phyloP scores from a whole-genome alignment of 92 coral and sea anemone species.

The Heteractis magnifica region DNA sequence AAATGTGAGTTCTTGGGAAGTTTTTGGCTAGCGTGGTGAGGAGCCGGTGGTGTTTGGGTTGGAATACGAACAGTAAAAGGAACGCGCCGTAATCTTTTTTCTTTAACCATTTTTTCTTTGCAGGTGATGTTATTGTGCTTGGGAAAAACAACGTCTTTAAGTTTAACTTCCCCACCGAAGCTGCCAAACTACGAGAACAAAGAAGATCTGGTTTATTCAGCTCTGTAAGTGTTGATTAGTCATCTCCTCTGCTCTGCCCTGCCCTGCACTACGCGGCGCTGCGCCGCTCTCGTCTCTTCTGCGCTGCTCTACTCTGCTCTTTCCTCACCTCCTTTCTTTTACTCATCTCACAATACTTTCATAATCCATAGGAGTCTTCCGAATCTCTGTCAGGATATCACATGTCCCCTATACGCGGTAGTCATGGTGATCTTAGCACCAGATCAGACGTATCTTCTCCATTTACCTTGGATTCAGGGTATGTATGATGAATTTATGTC shows the following conservation, averaged over 20 bases:
- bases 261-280: not conserved
- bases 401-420: conserved; percentile 72
- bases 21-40: too few species aligned
- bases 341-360: not conserved
- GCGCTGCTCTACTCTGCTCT: not conserved
- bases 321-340: not conserved
- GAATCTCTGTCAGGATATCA: conserved; percentile 71
- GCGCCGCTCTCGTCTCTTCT: not conserved
- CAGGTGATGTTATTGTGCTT: conserved; percentile 92
- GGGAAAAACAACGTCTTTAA: conserved; percentile 91
- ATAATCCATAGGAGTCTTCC: conserved; percentile 63
- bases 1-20: too few species aligned
- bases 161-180: conserved; percentile 95
- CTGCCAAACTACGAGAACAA: conserved; percentile 86
- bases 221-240: conserved; percentile 30
- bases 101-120: not conserved
- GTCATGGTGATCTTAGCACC: conserved; percentile 82
- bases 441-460: conserved; percentile 82
- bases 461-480: conserved; percentile 93
- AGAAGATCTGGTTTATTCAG: conserved; percentile 65
- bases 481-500: not conserved
- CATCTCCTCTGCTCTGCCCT: not conserved
- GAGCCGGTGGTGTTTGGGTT: too few species aligned
- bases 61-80: too few species aligned
- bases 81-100: not conserved